Conservation (phyloP, 2,888 invertebrate species). For the Pollenia griseotomentosa region DNA sequence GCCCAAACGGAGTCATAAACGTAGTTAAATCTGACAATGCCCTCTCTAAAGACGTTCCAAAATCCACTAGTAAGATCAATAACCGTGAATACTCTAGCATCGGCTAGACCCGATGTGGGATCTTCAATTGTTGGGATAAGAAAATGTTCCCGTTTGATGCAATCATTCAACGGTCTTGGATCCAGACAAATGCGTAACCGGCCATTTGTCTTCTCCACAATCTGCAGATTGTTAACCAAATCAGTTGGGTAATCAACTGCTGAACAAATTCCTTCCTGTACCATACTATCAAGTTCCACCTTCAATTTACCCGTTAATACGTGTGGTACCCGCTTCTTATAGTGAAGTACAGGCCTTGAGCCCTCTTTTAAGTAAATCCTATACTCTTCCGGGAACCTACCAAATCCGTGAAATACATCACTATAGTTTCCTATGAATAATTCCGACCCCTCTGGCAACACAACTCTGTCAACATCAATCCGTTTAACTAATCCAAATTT, state of each 20-base stretch:
- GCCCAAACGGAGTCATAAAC: not conserved
- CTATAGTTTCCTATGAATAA: not conserved
- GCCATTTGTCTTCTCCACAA: no score
- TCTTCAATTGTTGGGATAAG: not conserved
- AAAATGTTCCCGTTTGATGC: no score
- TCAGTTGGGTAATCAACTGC: not conserved
- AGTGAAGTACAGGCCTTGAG: not conserved
- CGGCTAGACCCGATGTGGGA: not conserved
- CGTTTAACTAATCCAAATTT: no score
- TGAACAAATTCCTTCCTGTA: not conserved
- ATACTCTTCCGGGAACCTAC: no score
- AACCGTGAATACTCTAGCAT: not conserved
- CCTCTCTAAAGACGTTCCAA: not conserved
- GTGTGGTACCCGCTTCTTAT: no score
- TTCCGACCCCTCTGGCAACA: not conserved
- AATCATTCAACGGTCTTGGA: no score
- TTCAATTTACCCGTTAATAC: no score
- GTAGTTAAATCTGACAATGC: not conserved
- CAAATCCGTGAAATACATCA: not conserved
- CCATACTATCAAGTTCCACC: not conserved
- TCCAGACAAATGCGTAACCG: no score
- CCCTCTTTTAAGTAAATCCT: not conserved
- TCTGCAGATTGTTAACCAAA: not conserved
- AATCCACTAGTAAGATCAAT: not conserved
- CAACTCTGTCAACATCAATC: not conserved